phyloP scores from a whole-genome alignment of 1,140 invertebrate species.

The Mactra quadrangularis region DNA sequence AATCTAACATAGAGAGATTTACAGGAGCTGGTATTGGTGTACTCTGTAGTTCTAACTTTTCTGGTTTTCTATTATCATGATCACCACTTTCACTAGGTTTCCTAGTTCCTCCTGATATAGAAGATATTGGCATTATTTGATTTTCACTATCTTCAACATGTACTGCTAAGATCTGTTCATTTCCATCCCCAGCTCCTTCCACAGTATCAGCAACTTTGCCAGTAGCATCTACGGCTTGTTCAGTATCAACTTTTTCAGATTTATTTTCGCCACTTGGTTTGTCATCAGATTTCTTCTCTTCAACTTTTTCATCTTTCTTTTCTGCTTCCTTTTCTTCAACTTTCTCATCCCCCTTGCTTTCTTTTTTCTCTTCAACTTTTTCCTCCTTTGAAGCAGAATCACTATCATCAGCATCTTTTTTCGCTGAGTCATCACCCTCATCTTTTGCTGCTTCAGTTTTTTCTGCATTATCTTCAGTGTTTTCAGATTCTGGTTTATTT shows the following conservation, averaged over 20 bases:
- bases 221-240: too few species aligned
- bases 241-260: too few species aligned
- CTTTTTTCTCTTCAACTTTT: slow-evolving; percentile 15
- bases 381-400: slow-evolving; percentile 7
- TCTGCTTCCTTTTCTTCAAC: background rate
- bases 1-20: slow-evolving; percentile 52
- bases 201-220: too few species aligned
- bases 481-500: slow-evolving; percentile 10
- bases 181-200: background rate
- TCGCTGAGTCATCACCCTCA: too few species aligned
- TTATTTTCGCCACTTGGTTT: background rate
- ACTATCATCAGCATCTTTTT: too few species aligned
- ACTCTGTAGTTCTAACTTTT: slow-evolving; percentile 73
- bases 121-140: slow-evolving; percentile 40
- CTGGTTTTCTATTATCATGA: slow-evolving; percentile 63
- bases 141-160: background rate
- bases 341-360: too few species aligned
- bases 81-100: slow-evolving; percentile 41
- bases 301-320: slow-evolving; percentile 1
- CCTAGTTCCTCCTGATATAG: slow-evolving; percentile 52
- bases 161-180: slow-evolving; percentile 18
- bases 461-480: background rate
- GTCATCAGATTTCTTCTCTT: background rate
- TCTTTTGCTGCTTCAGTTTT: too few species aligned
- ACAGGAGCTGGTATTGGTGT: slow-evolving; percentile 76